These are phyloP conservation scores for Chymomyza amoena DNA, from an alignment of 2,888 invertebrate genomes.

Conservation along the genomic window DNA sequence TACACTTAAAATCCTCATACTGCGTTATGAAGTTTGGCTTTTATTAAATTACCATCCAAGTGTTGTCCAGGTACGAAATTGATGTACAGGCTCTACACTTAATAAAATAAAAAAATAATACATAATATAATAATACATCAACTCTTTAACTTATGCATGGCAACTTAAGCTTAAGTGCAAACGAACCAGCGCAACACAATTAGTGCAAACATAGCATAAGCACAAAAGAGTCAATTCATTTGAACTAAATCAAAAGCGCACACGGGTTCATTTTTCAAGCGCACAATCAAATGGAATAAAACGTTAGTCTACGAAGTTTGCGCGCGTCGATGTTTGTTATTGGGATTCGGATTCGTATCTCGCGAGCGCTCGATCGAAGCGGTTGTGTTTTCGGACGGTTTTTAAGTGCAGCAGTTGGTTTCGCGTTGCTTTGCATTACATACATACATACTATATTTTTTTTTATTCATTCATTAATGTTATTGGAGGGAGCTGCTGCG, in stretches of 20 bases:
- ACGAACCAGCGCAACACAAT: background rate
- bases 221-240: background rate
- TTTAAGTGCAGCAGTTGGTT: slow-evolving; percentile 21
- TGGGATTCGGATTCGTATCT: slow-evolving; percentile 29
- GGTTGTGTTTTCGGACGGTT: slow-evolving; percentile 27
- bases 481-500: slow-evolving; percentile 16
- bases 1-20: too few species aligned
- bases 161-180: too few species aligned
- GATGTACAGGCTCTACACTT: too few species aligned
- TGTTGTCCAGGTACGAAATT: too few species aligned
- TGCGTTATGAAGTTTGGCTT: too few species aligned
- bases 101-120: too few species aligned
- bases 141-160: too few species aligned
- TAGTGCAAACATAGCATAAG: background rate
- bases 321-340: background rate
- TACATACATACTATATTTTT: slow-evolving; percentile 4
- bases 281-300: background rate
- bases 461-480: background rate
- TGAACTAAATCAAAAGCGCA: background rate
- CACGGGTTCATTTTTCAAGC: background rate
- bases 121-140: too few species aligned
- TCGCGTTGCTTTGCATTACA: slow-evolving; percentile 1
- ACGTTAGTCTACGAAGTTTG: background rate
- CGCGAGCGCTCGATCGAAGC: slow-evolving; percentile 49
- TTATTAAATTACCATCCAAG: too few species aligned